Evolutionary conservation across 2,113 vertebrate genomes (phyloP).

Genomic region (Ornithorhynchus anatinus): DNA sequence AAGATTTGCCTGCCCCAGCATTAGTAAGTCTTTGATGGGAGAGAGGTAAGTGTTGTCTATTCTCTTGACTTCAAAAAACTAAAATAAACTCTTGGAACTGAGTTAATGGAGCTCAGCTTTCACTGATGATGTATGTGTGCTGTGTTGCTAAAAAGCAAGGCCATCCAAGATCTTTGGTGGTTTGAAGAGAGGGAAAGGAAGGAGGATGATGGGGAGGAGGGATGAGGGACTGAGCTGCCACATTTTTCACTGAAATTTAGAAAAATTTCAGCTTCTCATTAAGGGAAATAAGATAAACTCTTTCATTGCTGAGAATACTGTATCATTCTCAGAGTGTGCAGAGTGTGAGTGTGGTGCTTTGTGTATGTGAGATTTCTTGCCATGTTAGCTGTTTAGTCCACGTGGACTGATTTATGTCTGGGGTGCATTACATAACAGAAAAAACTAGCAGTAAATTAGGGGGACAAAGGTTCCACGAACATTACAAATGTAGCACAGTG

Average conservation of each 20-base stretch:
- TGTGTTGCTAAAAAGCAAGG: background rate
- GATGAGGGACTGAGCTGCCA: background rate
- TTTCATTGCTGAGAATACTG: background rate
- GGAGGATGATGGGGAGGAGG: background rate
- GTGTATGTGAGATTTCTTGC: background rate
- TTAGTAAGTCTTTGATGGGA: background rate
- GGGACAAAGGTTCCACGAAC: constrained; percentile 19
- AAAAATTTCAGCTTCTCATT: constrained; percentile 2
- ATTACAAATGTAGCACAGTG: background rate
- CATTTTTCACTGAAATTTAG: constrained; percentile 17
- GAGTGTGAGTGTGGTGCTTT: background rate
- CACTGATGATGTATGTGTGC: background rate
- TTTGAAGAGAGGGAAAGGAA: background rate
- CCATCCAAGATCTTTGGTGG: background rate
- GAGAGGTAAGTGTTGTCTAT: background rate
- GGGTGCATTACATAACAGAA: constrained; percentile 22
- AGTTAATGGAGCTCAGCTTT: background rate
- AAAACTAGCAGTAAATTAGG: constrained; percentile 40
- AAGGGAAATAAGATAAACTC: constrained; percentile 8
- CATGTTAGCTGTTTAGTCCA: too few relatives aligned
- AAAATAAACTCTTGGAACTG: background rate
- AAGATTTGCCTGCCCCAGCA: background rate
- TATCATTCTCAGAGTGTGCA: background rate
- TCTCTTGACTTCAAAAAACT: constrained; percentile 7
- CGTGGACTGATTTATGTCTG: too few relatives aligned